A percentile compares a stretch with the other conserved stretches of the same genome.
phyloP scores from a whole-genome alignment of 2,888 invertebrate species.

The Yponomeuta malinellus region DNA sequence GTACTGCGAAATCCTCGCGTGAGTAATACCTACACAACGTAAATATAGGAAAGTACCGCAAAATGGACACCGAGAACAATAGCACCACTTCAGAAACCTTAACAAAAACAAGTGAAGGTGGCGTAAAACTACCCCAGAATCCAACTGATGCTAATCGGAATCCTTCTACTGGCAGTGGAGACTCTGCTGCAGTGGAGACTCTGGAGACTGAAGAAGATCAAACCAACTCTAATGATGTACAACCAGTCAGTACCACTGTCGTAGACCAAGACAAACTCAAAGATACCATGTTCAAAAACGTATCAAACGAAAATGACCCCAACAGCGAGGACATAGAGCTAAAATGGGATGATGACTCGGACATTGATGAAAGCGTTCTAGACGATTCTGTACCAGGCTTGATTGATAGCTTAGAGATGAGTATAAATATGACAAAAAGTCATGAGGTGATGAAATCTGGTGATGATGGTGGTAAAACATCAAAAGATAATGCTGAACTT shows the following conservation, averaged over 20 bases:
- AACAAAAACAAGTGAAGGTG: neutral
- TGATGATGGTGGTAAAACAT: neutral
- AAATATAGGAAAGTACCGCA: neutral
- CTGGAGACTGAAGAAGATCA: constrained; percentile 14
- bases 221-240: constrained; percentile 11
- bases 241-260: neutral
- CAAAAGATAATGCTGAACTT: neutral
- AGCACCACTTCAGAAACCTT: neutral
- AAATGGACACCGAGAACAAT: constrained; percentile 4
- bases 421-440: neutral
- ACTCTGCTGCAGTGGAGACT: neutral
- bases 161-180: neutral
- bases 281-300: constrained; percentile 9
- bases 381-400: neutral
- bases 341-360: constrained; percentile 40
- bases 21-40: neutral
- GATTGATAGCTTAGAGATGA: neutral
- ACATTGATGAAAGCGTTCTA: neutral
- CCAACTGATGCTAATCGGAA: constrained; percentile 1
- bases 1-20: neutral
- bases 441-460: neutral
- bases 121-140: neutral
- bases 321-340: constrained; percentile 36
- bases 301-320: constrained; percentile 16
- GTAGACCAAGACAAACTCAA: neutral